Conservation (phyloP, 2,113 vertebrate genomes). For the Oxyura jamaicensis region DNA sequence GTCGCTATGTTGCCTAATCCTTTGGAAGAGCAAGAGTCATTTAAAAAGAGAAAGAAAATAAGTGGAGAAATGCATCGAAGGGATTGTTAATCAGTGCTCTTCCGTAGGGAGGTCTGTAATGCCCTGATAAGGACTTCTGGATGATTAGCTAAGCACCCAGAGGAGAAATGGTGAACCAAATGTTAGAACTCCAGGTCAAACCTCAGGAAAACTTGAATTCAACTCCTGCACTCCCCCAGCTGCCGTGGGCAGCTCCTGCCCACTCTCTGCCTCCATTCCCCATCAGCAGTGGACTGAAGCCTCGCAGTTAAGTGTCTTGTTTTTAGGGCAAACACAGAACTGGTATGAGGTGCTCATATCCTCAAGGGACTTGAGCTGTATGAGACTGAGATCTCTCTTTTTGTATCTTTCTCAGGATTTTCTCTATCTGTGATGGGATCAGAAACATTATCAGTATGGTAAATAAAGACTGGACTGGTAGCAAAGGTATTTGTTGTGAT, state of each 20-base stretch:
- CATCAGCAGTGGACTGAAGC: neutral
- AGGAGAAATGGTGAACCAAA: neutral
- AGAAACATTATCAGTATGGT: neutral
- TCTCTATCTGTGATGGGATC: neutral
- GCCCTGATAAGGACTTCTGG: neutral
- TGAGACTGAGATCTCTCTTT: neutral
- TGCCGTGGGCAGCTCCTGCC: neutral
- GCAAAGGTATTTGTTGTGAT: neutral
- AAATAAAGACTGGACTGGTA: neutral
- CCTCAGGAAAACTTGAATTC: neutral
- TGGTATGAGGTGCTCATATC: neutral
- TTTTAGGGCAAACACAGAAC: neutral
- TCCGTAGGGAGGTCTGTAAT: neutral
- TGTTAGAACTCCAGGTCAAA: neutral
- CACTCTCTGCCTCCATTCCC: neutral
- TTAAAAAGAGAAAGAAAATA: neutral
- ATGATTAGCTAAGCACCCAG: neutral
- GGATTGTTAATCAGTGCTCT: neutral
- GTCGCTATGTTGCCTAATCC: neutral
- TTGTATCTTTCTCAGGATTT: neutral
- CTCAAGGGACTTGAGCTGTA: rapidly evolving
- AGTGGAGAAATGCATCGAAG: neutral
- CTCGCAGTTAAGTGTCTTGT: neutral
- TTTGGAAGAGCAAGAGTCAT: neutral
- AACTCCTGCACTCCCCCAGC: neutral